Base-by-base conservation (phyloP, 2,888 invertebrate species). In the Papilio demoleus region DNA sequence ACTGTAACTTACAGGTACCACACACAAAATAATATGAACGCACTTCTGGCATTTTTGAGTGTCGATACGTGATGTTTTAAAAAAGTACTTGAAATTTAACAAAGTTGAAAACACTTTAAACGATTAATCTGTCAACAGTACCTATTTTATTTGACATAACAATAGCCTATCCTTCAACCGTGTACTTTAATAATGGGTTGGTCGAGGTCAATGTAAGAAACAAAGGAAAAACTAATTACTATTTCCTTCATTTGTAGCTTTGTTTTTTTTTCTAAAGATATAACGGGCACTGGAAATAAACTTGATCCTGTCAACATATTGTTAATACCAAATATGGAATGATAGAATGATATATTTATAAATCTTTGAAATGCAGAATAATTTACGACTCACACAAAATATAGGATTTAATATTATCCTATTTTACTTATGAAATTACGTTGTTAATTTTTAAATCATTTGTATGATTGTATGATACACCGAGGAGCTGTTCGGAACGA, bases 121-220 rank as follows among this genome's bases (percentile, higher is more conserved):
- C n/a, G 14, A n/a, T 53, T 53, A 53, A 22, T 53, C n/a, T 53
- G 31, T 27, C n/a, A 53, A 53, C 53, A n/a, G 53, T 53, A 31
- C 31, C 8, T 53, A 53, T 31, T 66, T n/a, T 27, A 70, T 71
- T 70, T 53, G 58, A 45, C 47, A 66, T 47, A n/a, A 65, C 65
- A 66, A 72, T 66, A 68, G 68, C 59, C 17, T 40, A 36, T 31
- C 62, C 59, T 63, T 67, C 34, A 64, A 36, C 63, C 12, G 36
- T 58, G 19, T 70, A 31, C 27, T 53, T 56, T 24, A 79, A 81
- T 81, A 80, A 79, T 77, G 79, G 81, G 81, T 74, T 76, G 73
- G 75, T 70, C 82, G 82, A 87, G 85, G 86, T 84, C 82, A 79
- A 77, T 72, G 72, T 77, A 81, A 85, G 84, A 85, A 84, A 84